Evolutionary conservation across 2,797 vertebrate genomes (phyloP).

Genomic region (Danio tinwini): DNA sequence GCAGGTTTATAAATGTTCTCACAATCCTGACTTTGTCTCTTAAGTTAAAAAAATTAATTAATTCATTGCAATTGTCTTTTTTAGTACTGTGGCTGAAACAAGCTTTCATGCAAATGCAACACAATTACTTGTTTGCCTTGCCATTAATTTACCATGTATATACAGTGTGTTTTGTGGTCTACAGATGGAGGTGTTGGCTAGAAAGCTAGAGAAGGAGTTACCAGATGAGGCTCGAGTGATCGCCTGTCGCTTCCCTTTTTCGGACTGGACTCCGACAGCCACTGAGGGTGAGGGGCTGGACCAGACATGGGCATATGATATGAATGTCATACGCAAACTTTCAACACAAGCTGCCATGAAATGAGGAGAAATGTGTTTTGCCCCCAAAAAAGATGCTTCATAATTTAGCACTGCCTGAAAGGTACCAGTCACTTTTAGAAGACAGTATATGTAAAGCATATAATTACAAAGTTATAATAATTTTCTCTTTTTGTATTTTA

Average conservation of each 20-base stretch:
- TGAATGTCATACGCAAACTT: conserved; percentile 61
- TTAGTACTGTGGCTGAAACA: too few relatives aligned
- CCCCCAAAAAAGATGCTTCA: not conserved
- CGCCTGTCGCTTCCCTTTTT: conserved; percentile 75
- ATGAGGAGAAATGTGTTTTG: not conserved
- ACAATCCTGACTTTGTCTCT: too few relatives aligned
- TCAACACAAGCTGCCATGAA: not conserved
- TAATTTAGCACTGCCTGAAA: conserved; percentile 1
- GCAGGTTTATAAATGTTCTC: too few relatives aligned
- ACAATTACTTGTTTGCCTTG: not conserved
- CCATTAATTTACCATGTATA: not conserved
- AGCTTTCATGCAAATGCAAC: too few relatives aligned
- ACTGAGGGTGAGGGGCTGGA: conserved; percentile 72
- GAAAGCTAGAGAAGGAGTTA: conserved; percentile 78
- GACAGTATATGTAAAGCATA: not conserved
- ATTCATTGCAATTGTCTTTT: too few relatives aligned
- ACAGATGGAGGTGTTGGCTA: conserved; percentile 75
- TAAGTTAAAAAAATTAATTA: too few relatives aligned
- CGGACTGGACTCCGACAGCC: conserved; percentile 69
- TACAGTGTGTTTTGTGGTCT: conserved; percentile 8
- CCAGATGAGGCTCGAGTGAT: conserved; percentile 72
- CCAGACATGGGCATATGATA: conserved; percentile 77
- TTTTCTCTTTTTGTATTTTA: not conserved
- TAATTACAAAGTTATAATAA: not conserved
- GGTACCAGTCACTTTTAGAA: not conserved